Evolutionary conservation across 1,140 invertebrate species (phyloP).

Genomic region (Bombus confusus): DNA sequence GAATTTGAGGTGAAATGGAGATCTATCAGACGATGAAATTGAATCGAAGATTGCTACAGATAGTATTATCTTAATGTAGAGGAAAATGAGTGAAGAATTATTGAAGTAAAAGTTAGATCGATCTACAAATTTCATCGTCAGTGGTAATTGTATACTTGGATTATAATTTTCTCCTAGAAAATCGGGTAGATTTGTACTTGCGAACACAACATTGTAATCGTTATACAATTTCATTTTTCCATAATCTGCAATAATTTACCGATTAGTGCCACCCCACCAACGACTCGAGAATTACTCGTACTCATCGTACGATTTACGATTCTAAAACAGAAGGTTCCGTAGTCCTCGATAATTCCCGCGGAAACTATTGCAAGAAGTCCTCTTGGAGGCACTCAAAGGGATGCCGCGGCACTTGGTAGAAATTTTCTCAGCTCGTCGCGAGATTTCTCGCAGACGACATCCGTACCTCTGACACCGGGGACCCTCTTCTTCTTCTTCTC

Average conservation of each 20-base stretch:
- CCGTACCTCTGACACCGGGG: conserved; percentile 48
- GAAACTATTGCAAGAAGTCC: conserved; percentile 48
- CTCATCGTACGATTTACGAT: not conserved
- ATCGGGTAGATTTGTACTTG: not conserved
- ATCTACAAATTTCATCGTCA: not conserved
- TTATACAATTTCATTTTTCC: not conserved
- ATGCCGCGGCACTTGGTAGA: conserved; percentile 40
- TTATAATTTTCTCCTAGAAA: not conserved
- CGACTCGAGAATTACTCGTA: not conserved
- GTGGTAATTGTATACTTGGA: not conserved
- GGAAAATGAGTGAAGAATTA: not conserved
- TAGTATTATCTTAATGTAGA: not conserved
- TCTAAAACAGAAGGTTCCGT: not conserved
- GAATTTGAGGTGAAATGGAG: not conserved
- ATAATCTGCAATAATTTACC: not conserved
- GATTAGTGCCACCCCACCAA: not conserved
- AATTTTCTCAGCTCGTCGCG: conserved; percentile 64
- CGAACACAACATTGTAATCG: not conserved
- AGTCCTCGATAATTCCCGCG: conserved; percentile 28
- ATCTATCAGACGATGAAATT: not conserved
- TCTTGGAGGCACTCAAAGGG: conserved; percentile 39
- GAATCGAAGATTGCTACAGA: too few relatives aligned
- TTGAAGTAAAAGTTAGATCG: not conserved
- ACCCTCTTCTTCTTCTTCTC: conserved; percentile 47
- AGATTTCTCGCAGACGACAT: conserved; percentile 63